phyloP scores from a whole-genome alignment of 2,113 vertebrate species.

The Zosterops pallidus region DNA sequence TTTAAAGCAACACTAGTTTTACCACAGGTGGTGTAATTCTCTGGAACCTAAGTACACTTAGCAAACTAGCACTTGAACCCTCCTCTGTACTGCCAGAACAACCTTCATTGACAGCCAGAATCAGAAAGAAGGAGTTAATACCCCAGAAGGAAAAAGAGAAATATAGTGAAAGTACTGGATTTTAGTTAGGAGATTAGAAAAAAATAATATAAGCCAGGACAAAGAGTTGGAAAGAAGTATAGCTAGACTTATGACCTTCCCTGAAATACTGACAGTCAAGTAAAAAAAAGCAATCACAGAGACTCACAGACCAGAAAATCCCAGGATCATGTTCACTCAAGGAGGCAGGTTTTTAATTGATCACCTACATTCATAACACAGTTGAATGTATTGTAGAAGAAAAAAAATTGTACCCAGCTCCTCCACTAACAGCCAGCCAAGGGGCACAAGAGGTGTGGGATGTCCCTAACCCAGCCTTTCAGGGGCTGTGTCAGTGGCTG shows the following conservation, averaged over 20 bases:
- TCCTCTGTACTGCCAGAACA: not conserved
- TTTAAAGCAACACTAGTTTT: not conserved
- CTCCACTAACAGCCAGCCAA: not conserved
- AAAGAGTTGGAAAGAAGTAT: not conserved
- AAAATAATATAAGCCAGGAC: not conserved
- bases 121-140: not conserved
- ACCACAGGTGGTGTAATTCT: not conserved
- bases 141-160: not conserved
- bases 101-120: not conserved
- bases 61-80: not conserved
- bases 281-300: constrained; percentile 26
- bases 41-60: not conserved
- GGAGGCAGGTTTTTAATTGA: constrained; percentile 30
- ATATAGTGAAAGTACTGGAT: not conserved
- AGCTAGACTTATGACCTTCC: not conserved
- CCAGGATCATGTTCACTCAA: constrained; percentile 11
- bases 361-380: not conserved
- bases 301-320: constrained; percentile 46
- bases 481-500: not conserved
- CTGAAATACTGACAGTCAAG: not conserved
- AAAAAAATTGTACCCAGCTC: not conserved
- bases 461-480: not conserved
- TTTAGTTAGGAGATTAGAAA: not conserved
- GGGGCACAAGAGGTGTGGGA: not conserved
- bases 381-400: not conserved